These are phyloP conservation scores for Epizoanthus stellaris DNA, from an alignment of 92 coral and sea anemone species.

Conservation along the genomic window DNA sequence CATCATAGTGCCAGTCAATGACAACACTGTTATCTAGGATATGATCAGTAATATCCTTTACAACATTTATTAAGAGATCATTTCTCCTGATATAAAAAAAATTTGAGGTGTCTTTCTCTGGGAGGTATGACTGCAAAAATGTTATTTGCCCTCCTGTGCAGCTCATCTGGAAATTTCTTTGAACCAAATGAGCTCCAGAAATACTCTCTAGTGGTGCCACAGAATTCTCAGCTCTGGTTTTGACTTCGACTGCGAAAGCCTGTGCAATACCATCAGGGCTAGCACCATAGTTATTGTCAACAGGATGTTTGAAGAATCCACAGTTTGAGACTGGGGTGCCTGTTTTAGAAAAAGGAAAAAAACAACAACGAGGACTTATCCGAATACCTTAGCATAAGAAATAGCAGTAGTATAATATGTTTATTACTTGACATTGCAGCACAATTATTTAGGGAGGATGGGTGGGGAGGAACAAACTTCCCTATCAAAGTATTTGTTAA, in stretches of 20 bases:
- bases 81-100: slow-evolving; percentile 47
- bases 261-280: slow-evolving; percentile 52
- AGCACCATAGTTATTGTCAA: slow-evolving; percentile 48
- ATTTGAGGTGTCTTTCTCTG: slow-evolving; percentile 47
- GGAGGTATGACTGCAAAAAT: slow-evolving; percentile 53
- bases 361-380: not conserved
- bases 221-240: slow-evolving; percentile 38
- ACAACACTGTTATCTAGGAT: slow-evolving; percentile 37
- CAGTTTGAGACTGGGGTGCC: slow-evolving; percentile 49
- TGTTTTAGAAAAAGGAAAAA: slow-evolving; percentile 21
- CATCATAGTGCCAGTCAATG: slow-evolving; percentile 60
- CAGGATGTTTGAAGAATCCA: slow-evolving; percentile 54
- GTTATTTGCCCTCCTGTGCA: slow-evolving; percentile 38
- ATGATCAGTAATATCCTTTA: slow-evolving; percentile 49
- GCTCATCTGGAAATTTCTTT: slow-evolving; percentile 47
- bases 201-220: slow-evolving; percentile 19
- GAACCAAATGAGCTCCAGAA: slow-evolving; percentile 43
- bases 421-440: not conserved
- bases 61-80: slow-evolving; percentile 50
- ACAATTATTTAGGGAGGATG: not conserved
- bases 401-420: no score
- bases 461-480: not conserved
- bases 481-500: no score
- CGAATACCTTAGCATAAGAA: no score
- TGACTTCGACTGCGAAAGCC: slow-evolving; percentile 47